These are phyloP conservation scores for Leptonema lineaticorne DNA, from an alignment of 1,140 invertebrate species.

Conservation along the genomic window DNA sequence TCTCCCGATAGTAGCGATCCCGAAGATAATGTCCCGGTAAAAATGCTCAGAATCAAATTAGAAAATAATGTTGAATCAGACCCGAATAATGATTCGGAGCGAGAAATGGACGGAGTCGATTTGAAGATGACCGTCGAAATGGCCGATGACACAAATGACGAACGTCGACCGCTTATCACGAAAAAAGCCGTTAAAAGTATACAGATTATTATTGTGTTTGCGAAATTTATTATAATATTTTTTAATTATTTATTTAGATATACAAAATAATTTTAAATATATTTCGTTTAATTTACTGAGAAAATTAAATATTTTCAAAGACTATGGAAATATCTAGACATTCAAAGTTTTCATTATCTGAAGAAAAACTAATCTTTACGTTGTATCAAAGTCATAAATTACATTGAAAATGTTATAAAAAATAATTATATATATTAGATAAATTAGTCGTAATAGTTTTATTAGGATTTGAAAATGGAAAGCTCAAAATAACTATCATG, in stretches of 20 bases:
- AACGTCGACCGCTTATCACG: not conserved
- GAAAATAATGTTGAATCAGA: constrained; percentile 14
- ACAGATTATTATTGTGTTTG: not conserved
- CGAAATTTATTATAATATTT: not conserved
- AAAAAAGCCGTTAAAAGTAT: not conserved
- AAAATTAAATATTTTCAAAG: no score
- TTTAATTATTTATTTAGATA: not conserved
- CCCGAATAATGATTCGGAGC: constrained; percentile 5
- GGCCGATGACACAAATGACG: constrained; percentile 20
- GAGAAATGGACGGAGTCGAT: constrained; percentile 13
- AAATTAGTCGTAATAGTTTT: no score
- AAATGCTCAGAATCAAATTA: constrained; percentile 6
- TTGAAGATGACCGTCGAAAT: constrained; percentile 38
- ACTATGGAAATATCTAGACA: no score
- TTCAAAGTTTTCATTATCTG: no score
- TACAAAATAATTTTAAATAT: not conserved
- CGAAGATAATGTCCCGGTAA: constrained; percentile 33
- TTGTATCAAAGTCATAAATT: no score
- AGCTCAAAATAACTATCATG: no score
- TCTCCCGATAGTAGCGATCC: not conserved
- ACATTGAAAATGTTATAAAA: no score
- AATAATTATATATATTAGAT: no score
- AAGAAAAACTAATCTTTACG: no score
- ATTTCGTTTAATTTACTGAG: not conserved
- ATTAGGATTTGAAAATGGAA: no score